Evolutionary conservation across 2,888 invertebrate species (phyloP).

Genomic region (Synergus itoensis): DNA sequence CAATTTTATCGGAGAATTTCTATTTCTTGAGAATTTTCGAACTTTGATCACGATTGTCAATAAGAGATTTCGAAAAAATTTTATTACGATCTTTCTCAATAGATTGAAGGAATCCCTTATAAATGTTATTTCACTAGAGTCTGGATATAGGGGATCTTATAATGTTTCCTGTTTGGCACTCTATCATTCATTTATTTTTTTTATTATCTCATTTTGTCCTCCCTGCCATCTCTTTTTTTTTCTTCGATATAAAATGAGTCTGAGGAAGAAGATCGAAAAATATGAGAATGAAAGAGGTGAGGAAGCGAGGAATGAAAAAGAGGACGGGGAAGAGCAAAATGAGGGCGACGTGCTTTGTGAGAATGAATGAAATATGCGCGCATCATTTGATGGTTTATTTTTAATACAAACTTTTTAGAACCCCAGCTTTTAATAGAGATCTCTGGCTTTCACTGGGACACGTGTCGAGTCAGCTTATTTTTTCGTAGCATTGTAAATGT

Average conservation of each 20-base stretch:
- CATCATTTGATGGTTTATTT: slow-evolving; percentile 51
- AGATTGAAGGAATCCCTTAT: slow-evolving; percentile 4
- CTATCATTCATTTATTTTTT: slow-evolving; percentile 37
- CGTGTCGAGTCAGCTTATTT: slow-evolving; percentile 49
- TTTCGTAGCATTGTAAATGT: slow-evolving; percentile 49
- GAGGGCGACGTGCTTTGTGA: slow-evolving; percentile 42
- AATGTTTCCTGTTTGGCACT: slow-evolving; percentile 36
- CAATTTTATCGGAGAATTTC: too few species aligned
- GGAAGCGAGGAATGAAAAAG: slow-evolving; percentile 44
- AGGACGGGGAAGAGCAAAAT: slow-evolving; percentile 34
- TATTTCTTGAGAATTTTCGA: too few species aligned
- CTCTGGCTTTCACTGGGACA: slow-evolving; percentile 41
- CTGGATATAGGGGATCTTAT: slow-evolving; percentile 27
- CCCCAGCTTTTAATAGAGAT: slow-evolving; percentile 47
- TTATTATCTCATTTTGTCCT: slow-evolving; percentile 20
- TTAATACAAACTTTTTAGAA: slow-evolving; percentile 46
- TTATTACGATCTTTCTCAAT: slow-evolving; percentile 39
- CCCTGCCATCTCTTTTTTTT: background rate
- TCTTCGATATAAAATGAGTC: background rate
- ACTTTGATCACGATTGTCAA: too few species aligned
- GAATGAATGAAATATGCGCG: slow-evolving; percentile 46
- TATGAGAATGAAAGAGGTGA: slow-evolving; percentile 42
- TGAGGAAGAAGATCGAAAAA: slow-evolving; percentile 17
- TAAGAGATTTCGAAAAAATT: background rate
- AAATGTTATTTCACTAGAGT: slow-evolving; percentile 40